Percentiles rank a stretch among this genome's conserved stretches.
These are phyloP conservation scores for Phrixothrix hirtus DNA, from an alignment of 2,888 invertebrate species.

Conservation along the genomic window DNA sequence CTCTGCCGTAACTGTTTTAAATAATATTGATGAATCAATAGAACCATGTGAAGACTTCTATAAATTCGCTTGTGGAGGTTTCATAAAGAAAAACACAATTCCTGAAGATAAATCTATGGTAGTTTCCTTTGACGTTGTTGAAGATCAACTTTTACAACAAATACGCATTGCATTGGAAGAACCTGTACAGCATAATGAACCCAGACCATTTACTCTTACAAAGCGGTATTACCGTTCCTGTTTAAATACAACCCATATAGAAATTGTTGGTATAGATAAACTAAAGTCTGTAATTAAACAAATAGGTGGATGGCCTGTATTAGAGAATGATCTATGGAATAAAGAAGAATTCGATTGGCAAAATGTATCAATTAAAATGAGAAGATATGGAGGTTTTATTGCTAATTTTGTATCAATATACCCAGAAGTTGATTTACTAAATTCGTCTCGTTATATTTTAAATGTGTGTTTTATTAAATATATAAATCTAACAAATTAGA, in stretches of 20 bases:
- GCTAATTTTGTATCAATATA: conserved; percentile 23
- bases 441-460: conserved; percentile 30
- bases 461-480: conserved; percentile 18
- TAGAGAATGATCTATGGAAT: conserved; percentile 77
- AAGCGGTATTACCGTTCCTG: conserved; percentile 64
- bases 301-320: conserved; percentile 91
- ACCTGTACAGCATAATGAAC: conserved; percentile 2
- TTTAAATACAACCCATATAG: conserved; percentile 83
- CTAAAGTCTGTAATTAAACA: conserved; percentile 69
- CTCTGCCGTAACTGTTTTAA: conserved; percentile 69
- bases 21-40: conserved; percentile 66
- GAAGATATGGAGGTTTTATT: conserved; percentile 24
- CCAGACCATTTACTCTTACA: conserved; percentile 3
- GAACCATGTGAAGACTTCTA: conserved; percentile 64
- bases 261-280: conserved; percentile 74
- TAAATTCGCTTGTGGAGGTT: conserved; percentile 24
- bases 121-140: conserved; percentile 8
- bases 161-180: conserved; percentile 11
- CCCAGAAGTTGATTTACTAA: conserved; percentile 29
- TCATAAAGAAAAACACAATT: conserved; percentile 4
- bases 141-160: conserved; percentile 9
- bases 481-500: background rate
- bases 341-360: conserved; percentile 75
- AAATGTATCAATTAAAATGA: conserved; percentile 18
- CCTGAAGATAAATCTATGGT: conserved; percentile 10